Evolutionary conservation across 2,888 invertebrate genomes (phyloP).

Genomic region (Hirtodrosophila alboralis): DNA sequence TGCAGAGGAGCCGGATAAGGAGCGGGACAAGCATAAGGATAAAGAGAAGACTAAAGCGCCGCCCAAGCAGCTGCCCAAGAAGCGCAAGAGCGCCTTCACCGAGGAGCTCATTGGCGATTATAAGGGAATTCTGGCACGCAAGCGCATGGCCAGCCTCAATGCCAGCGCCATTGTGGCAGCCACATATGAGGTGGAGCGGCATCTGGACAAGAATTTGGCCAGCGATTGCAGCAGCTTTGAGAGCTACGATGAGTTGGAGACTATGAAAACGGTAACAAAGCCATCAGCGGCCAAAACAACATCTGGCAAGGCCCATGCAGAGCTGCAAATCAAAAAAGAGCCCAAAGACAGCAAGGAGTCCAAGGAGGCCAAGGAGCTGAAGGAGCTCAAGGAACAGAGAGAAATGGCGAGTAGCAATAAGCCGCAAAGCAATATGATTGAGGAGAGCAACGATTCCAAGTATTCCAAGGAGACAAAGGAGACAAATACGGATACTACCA

Average conservation of each 20-base stretch:
- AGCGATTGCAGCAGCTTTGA: slow-evolving; percentile 83
- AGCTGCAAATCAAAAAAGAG: slow-evolving; percentile 40
- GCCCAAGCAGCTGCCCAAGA: slow-evolving; percentile 81
- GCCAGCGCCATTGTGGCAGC: slow-evolving; percentile 95
- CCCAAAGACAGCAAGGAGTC: slow-evolving; percentile 3
- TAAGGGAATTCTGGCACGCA: slow-evolving; percentile 94
- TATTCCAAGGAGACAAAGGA: slow-evolving; percentile 82
- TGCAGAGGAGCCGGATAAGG: slow-evolving; percentile 58
- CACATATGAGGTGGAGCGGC: slow-evolving; percentile 89
- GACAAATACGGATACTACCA: slow-evolving; percentile 81
- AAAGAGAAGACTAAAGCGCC: slow-evolving; percentile 73
- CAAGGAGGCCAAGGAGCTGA: slow-evolving; percentile 28
- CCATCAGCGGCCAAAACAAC: slow-evolving; percentile 1
- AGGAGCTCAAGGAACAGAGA: slow-evolving; percentile 28
- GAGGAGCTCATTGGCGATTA: slow-evolving; percentile 86
- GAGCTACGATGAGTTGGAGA: slow-evolving; percentile 80
- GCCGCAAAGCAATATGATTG: slow-evolving; percentile 69
- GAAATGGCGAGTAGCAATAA: slow-evolving; percentile 37
- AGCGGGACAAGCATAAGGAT: slow-evolving; percentile 29
- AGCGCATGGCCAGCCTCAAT: slow-evolving; percentile 95
- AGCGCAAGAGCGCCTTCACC: slow-evolving; percentile 84
- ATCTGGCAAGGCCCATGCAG: slow-evolving; percentile 1
- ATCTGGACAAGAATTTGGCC: slow-evolving; percentile 82
- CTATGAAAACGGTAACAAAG: not conserved
- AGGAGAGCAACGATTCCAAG: slow-evolving; percentile 81